These are phyloP conservation scores for Holothuria scabra DNA, from an alignment of 53 echinoderm and acorn worm genomes.

Conservation along the genomic window DNA sequence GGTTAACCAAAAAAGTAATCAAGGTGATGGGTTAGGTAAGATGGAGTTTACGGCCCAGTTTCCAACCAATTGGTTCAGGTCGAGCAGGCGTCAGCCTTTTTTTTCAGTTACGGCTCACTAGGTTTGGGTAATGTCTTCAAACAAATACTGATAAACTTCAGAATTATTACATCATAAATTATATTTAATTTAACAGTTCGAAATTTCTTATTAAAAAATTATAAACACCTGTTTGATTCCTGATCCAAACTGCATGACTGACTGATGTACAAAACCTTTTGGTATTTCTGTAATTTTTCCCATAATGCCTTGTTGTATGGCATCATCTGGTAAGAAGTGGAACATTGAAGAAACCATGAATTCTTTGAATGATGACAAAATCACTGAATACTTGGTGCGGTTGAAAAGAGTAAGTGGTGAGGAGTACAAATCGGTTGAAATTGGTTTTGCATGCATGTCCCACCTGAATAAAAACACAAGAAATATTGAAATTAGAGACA, in stretches of 20 bases:
- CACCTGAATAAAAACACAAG: background rate
- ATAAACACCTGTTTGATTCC: conserved; percentile 50
- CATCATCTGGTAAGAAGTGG: background rate
- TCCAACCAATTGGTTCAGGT: too few species aligned
- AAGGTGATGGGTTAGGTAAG: too few species aligned
- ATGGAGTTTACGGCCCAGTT: too few species aligned
- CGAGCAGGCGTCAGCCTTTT: too few species aligned
- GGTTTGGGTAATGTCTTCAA: too few species aligned
- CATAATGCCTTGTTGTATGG: conserved; percentile 45
- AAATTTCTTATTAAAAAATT: too few species aligned
- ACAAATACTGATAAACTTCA: too few species aligned
- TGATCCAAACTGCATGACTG: conserved; percentile 43
- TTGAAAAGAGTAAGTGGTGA: conserved; percentile 38
- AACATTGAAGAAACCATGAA: conserved; percentile 55
- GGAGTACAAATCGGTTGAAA: conserved; percentile 20
- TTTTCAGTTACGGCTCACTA: too few species aligned
- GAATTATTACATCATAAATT: too few species aligned
- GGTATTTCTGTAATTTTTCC: conserved; percentile 45
- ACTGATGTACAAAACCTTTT: conserved; percentile 30
- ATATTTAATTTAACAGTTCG: too few species aligned
- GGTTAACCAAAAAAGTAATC: too few species aligned
- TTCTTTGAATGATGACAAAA: conserved; percentile 35
- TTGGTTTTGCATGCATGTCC: conserved; percentile 3
- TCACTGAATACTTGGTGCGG: conserved; percentile 19
- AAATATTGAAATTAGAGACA: too few species aligned